Base-by-base conservation (phyloP, 1,140 invertebrate species). In the Euwallacea similis region DNA sequence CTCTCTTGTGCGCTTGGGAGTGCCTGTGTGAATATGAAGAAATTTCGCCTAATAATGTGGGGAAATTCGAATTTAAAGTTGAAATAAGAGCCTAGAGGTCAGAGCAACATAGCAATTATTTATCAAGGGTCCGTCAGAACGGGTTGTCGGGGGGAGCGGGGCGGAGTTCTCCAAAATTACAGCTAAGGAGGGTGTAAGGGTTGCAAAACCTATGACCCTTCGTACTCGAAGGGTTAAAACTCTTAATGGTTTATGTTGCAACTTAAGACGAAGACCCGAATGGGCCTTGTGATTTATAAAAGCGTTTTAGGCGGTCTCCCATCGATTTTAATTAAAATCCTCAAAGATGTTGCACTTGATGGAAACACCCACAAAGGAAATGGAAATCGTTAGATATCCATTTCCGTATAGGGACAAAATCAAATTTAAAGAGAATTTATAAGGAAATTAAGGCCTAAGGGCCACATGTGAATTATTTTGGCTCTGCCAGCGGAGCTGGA, bases 51-150 rank as follows among this genome's bases (percentile, higher is more conserved):
- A 33, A 33, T 33, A 33, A 33, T 33, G 21, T 33, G 21, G 21
- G 21, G 21, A 33, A 33, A 33, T 33, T 33, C 21, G 21, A 33
- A 33, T 33, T 33, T 33, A 33, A 33, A 33, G 21, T 33, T 33
- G 21, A 33, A 33, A 33, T 33, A 33, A 33, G 21, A 33, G 21
- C 21, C 74, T 66, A 64, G 74, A 77, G 76, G 76, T 77, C 76
- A 76, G 71, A 69, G 68, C 74, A 62, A 16, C 62, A 66, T 74
- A 74, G 76, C 76, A 77, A 76, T 77, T 74, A 74, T 74, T 54
- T 33, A 33, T 33, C 21, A 33, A 73, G 75, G 75, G 72, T 74
- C 69, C 63, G 73, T 69, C 73, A 65, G 66, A 60, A 43, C 21
- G 21, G 21, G 61, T 21, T 16, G 10, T 42, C 7, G 42, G 53